Base-by-base conservation (phyloP, 2,113 vertebrate species). In the Oreochromis aureus region DNA sequence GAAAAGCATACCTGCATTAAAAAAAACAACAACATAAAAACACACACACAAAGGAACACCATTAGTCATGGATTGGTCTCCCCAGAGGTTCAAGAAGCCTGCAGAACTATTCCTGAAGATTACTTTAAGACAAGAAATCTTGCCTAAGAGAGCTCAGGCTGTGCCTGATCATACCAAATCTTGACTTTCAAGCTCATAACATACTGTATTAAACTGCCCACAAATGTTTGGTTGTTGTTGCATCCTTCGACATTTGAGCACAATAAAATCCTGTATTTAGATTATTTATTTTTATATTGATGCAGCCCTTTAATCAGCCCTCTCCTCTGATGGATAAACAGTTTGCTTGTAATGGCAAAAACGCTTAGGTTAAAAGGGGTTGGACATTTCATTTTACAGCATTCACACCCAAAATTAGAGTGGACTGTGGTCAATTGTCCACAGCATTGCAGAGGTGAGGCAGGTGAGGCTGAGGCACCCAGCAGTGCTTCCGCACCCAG, bases 401-500 rank as follows among this genome's bases (percentile, higher is more conserved):
- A 81, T 84, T 89, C 78, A 54, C 53, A 81, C 27, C 73, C 19
- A 76, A 44, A 84, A 82, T 82, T 82, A 76, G 61, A 87, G 83
- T 48, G 85, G 84, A 93, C 59, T 87, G 91, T 89, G 89, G 90
- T 94, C 89, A 86, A 92, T 79, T 27, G 83, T 90, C 89, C 86
- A 66, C 66, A 76, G 87, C 5, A 6, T 59, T 90, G 88, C 87
- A 91, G 93, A 94, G 86, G 91, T 94, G 93, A 94, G 90, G 91
- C 92, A 94, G 86, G 91, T 94, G 92, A 94, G 90, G 91, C 92
- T 90, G 89, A 92, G 80, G 85, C 88, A 88, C 92, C 94, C 95
- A 93, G 93, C 95, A 89, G 95, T 54, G 93, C 87, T 48, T 87
- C 89, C 90, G 93, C 89, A 93, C 88, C 89, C 94, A 95, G 94